phyloP scores from a whole-genome alignment of 1,140 invertebrate genomes.

The Plectrocnemia conspersa region DNA sequence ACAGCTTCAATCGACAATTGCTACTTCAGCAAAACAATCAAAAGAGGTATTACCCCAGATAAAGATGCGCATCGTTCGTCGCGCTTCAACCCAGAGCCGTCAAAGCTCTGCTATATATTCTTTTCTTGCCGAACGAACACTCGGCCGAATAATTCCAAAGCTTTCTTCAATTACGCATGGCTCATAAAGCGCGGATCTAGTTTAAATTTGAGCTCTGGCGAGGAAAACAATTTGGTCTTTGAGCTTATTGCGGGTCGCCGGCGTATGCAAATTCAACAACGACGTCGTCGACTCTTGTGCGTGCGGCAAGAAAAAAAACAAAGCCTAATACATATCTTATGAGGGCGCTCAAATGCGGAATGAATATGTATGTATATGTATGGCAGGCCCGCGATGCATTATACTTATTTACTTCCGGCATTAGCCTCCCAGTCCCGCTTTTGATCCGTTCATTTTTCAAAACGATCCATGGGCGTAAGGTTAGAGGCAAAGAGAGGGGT shows the following conservation, averaged over 20 bases:
- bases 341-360: slow-evolving; percentile 22
- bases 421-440: not conserved
- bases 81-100: no score
- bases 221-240: slow-evolving; percentile 27
- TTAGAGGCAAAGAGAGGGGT: no score
- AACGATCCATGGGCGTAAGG: no score
- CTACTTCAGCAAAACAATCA: no score
- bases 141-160: no score
- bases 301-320: slow-evolving; percentile 23
- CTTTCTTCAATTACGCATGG: slow-evolving; percentile 2
- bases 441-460: slow-evolving; percentile 1
- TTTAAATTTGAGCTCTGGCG: not conserved
- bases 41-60: no score
- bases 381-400: not conserved
- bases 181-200: not conserved
- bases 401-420: not conserved
- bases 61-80: no score
- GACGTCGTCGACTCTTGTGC: slow-evolving; percentile 9
- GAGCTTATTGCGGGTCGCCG: slow-evolving; percentile 27
- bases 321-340: slow-evolving; percentile 33
- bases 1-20: no score
- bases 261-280: slow-evolving; percentile 27
- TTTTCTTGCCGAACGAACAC: no score
- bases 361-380: slow-evolving; percentile 35
- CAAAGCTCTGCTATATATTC: no score